Evolutionary conservation across 1,140 invertebrate genomes (phyloP).

Genomic region (Zaprionus davidi): DNA sequence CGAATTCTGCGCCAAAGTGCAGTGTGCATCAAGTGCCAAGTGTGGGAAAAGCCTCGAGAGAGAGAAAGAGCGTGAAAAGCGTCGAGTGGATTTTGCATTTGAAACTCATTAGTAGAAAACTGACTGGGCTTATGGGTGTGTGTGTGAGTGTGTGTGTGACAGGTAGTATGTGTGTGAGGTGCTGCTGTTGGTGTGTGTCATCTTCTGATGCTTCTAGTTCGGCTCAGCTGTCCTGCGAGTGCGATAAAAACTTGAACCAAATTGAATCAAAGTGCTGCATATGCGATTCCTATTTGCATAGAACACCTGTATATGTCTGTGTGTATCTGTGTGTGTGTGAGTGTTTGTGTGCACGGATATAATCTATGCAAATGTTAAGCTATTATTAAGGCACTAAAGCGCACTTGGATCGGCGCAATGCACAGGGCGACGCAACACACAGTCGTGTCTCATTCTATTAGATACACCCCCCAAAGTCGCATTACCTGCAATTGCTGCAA

Average conservation of each 20-base stretch:
- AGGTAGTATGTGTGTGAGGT: constrained; percentile 14
- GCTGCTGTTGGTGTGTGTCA: constrained; percentile 11
- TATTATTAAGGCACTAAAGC: constrained; percentile 73
- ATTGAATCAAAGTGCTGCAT: constrained; percentile 68
- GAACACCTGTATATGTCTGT: constrained; percentile 22
- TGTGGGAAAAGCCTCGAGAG: constrained; percentile 35
- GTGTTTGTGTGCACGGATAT: constrained; percentile 16
- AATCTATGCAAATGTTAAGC: constrained; percentile 58
- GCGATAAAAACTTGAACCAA: constrained; percentile 58
- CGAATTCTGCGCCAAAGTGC: constrained; percentile 61
- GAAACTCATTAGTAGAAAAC: constrained; percentile 72
- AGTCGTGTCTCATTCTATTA: constrained; percentile 24
- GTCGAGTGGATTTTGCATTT: constrained; percentile 61
- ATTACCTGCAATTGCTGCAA: constrained; percentile 1
- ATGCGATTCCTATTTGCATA: constrained; percentile 41
- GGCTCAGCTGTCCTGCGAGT: constrained; percentile 28
- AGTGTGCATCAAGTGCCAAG: constrained; percentile 53
- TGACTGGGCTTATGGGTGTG: constrained; percentile 9
- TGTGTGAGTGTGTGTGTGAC: background rate
- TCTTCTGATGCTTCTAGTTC: constrained; percentile 39
- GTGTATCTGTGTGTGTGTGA: constrained; percentile 13
- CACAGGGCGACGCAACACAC: constrained; percentile 24
- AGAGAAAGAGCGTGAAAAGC: constrained; percentile 4
- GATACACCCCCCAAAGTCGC: background rate
- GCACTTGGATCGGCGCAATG: constrained; percentile 48